These are phyloP conservation scores for Carlito syrichta DNA, from an alignment of 2,113 vertebrate genomes.

Conservation along the genomic window DNA sequence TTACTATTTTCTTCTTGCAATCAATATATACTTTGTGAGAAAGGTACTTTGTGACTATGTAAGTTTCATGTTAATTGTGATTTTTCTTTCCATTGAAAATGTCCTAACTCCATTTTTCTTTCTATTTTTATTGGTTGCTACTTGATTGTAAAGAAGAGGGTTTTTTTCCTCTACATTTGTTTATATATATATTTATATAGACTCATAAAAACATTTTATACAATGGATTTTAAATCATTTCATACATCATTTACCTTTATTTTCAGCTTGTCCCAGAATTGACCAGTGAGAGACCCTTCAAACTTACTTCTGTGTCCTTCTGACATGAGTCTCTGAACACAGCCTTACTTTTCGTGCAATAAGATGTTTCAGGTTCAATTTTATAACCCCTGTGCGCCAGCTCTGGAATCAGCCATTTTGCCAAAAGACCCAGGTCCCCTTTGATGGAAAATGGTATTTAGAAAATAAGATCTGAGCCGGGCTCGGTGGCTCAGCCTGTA, in stretches of 20 bases:
- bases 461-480: background rate
- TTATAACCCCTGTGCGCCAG: background rate
- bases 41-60: background rate
- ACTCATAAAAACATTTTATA: background rate
- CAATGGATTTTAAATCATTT: background rate
- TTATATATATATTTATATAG: background rate
- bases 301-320: background rate
- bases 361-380: background rate
- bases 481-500: too few species aligned
- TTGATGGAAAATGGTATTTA: background rate
- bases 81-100: background rate
- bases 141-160: background rate
- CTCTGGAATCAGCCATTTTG: background rate
- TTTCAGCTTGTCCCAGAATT: background rate
- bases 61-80: background rate
- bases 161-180: background rate
- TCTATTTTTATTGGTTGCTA: background rate
- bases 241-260: background rate
- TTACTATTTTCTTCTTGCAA: background rate
- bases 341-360: background rate
- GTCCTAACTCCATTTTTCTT: background rate
- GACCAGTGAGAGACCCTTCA: background rate
- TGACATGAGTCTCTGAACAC: background rate
- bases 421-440: background rate
- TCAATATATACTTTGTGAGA: background rate